These are phyloP conservation scores for Uropetala carovei DNA, from an alignment of 2,888 invertebrate species.

Conservation along the genomic window DNA sequence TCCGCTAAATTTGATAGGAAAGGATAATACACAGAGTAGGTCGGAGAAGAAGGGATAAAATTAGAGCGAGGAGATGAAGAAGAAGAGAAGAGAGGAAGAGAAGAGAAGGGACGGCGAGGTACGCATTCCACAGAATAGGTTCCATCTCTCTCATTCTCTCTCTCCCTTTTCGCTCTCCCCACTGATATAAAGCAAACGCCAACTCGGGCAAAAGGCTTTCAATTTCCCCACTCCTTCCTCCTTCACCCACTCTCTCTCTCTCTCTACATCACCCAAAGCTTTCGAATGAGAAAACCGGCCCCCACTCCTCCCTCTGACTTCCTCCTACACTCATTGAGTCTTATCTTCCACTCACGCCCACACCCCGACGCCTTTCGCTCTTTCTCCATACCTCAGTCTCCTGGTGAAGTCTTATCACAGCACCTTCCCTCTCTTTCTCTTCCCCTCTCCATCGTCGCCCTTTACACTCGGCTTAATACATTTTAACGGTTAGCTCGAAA, in stretches of 20 bases:
- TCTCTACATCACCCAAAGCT: not conserved
- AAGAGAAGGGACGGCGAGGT: not conserved
- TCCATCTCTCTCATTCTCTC: too few relatives aligned
- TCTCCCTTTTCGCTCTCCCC: not conserved
- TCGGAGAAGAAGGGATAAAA: not conserved
- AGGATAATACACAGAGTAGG: not conserved
- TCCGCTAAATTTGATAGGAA: slow-evolving; percentile 21
- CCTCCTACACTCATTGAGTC: not conserved
- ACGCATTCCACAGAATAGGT: too few relatives aligned
- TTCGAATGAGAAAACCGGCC: not conserved
- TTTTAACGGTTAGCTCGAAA: not conserved
- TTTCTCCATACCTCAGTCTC: not conserved
- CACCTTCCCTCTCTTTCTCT: not conserved
- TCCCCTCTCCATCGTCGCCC: not conserved
- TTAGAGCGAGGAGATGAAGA: not conserved
- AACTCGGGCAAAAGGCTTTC: slow-evolving; percentile 32
- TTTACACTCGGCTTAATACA: slow-evolving; percentile 32
- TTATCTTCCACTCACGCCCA: too few relatives aligned
- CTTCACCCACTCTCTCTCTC: not conserved
- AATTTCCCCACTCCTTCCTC: not conserved
- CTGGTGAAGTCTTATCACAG: not conserved
- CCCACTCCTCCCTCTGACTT: not conserved
- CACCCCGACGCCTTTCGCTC: not conserved
- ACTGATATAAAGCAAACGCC: slow-evolving; percentile 53
- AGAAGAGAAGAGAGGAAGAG: not conserved